A percentile compares a stretch with the other conserved stretches of the same genome.
Evolutionary conservation across 2,797 vertebrate genomes (phyloP).

Genomic region (Erpetoichthys calabaricus): DNA sequence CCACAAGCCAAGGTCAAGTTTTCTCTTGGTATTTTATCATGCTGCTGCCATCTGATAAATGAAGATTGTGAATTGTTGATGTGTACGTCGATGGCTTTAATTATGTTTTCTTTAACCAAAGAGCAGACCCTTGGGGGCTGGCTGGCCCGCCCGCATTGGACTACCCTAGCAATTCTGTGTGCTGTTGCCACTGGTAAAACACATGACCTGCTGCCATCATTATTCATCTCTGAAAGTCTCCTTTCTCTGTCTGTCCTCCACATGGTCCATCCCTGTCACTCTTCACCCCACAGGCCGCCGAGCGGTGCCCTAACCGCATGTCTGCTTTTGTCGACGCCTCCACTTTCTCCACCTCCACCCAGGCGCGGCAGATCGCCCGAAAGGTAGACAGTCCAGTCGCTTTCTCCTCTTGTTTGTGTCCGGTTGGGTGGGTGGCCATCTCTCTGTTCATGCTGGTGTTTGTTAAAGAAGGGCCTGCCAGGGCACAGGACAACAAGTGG

Average conservation of each 20-base stretch:
- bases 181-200: background rate
- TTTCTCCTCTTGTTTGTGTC: background rate
- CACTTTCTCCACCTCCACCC: constrained; percentile 50
- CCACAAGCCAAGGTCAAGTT: too few species aligned
- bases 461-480: constrained; percentile 1
- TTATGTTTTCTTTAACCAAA: too few species aligned
- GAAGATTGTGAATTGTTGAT: too few species aligned
- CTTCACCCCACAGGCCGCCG: constrained; percentile 50
- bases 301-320: constrained; percentile 69
- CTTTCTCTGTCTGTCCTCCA: constrained; percentile 21
- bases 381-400: constrained; percentile 58
- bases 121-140: too few species aligned
- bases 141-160: too few species aligned
- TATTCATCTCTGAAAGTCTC: constrained; percentile 12
- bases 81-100: too few species aligned
- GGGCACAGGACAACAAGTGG: too few species aligned
- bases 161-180: too few species aligned
- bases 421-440: too few species aligned
- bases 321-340: constrained; percentile 74
- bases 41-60: too few species aligned
- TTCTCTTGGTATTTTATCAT: too few species aligned
- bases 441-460: background rate
- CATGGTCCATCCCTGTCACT: constrained; percentile 13
- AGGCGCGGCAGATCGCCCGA: constrained; percentile 60
- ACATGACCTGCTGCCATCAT: background rate